A percentile compares a stretch with the other conserved stretches of the same genome.
Conservation (phyloP, 2,888 invertebrate species). For the Harpagoxenus sublaevis region DNA sequence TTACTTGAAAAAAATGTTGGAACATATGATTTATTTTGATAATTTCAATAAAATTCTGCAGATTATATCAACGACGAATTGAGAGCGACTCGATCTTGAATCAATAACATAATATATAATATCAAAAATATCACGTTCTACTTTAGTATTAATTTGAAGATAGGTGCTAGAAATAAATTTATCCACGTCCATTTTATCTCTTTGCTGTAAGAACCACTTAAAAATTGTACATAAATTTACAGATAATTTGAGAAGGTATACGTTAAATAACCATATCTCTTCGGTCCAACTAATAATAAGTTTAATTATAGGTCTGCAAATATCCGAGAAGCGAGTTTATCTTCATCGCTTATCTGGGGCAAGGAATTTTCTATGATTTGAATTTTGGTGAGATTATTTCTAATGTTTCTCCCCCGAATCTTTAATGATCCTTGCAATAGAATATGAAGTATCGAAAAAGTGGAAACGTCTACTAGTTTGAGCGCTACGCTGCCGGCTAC, state of each 20-base stretch:
- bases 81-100: neutral
- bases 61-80: neutral
- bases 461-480: conserved; percentile 24
- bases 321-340: neutral
- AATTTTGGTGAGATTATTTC: neutral
- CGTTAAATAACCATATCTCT: neutral
- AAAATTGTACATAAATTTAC: neutral
- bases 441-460: conserved; percentile 1
- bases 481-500: neutral
- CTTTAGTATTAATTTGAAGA: neutral
- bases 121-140: neutral
- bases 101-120: neutral
- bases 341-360: neutral
- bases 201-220: neutral
- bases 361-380: neutral
- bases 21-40: neutral
- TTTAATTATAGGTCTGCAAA: neutral
- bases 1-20: neutral
- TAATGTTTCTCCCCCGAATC: neutral
- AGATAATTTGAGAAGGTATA: neutral
- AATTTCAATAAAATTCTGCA: neutral
- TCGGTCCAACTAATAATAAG: too few species aligned
- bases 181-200: too few species aligned
- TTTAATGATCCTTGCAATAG: neutral
- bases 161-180: neutral